Conservation (phyloP, 2,797 vertebrate genomes). For the Eurystomus glaucurus region DNA sequence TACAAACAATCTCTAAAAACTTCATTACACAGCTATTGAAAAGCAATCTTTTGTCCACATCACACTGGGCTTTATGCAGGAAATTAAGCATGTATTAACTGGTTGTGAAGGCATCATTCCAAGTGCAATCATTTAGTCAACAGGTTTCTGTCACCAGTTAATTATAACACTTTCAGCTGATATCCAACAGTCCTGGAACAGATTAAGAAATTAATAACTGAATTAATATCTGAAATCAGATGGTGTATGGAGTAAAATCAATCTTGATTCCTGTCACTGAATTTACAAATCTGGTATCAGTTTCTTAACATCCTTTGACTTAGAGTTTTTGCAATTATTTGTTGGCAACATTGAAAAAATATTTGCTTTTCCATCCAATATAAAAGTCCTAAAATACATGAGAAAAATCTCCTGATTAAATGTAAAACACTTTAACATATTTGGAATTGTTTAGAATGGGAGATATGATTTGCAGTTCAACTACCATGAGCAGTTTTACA, state of each 20-base stretch:
- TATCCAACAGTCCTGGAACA: neutral
- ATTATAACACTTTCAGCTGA: conserved; percentile 38
- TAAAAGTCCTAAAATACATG: neutral
- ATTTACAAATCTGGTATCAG: neutral
- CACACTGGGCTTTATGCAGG: conserved; percentile 34
- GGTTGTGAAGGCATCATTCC: conserved; percentile 43
- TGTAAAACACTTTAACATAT: neutral
- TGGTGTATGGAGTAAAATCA: neutral
- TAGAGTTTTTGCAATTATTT: neutral
- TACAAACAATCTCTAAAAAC: conserved; percentile 4
- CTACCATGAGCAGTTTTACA: neutral
- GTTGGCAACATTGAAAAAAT: neutral
- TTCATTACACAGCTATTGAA: conserved; percentile 63
- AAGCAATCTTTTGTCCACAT: conserved; percentile 59
- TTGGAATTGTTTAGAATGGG: neutral
- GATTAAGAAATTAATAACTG: neutral
- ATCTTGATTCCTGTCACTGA: neutral
- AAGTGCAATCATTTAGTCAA: conserved; percentile 7
- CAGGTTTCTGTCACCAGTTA: conserved; percentile 27
- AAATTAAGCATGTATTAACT: conserved; percentile 67
- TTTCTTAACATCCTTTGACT: neutral
- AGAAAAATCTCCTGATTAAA: neutral
- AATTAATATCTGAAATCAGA: neutral
- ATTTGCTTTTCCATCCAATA: conserved; percentile 7
- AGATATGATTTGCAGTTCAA: neutral